Evolutionary conservation across 2,888 invertebrate species (phyloP).

Genomic region (Conops quadrifasciatus): DNA sequence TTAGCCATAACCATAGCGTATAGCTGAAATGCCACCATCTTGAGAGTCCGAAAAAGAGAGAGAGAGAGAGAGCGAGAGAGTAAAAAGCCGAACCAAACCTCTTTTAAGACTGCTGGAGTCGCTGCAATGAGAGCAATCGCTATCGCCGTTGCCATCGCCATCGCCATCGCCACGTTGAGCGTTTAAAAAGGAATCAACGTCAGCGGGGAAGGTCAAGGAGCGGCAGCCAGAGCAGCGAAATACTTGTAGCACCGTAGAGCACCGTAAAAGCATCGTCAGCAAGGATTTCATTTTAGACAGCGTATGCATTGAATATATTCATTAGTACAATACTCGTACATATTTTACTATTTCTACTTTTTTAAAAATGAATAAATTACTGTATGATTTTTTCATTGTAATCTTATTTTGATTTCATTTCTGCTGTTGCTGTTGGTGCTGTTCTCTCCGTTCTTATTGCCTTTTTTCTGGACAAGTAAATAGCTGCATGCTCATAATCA

Average conservation of each 20-base stretch:
- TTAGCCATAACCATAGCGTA: too few species aligned
- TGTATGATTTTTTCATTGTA: too few species aligned
- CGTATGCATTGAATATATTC: slow-evolving; percentile 31
- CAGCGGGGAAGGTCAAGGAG: not conserved
- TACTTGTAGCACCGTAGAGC: not conserved
- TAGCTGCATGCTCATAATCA: not conserved
- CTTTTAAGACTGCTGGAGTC: too few species aligned
- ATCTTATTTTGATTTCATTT: not conserved
- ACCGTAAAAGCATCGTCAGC: slow-evolving; percentile 6
- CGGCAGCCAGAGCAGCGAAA: not conserved
- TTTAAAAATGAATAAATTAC: too few species aligned
- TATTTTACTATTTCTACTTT: not conserved
- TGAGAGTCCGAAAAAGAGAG: not conserved
- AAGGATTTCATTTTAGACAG: slow-evolving; percentile 28
- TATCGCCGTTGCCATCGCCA: too few species aligned
- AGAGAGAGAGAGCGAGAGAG: not conserved
- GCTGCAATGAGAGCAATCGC: too few species aligned
- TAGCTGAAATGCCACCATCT: too few species aligned
- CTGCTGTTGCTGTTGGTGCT: not conserved
- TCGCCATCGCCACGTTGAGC: not conserved
- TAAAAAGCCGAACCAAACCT: too few species aligned
- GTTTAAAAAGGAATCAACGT: not conserved
- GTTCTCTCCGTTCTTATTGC: not conserved
- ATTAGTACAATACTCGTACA: not conserved
- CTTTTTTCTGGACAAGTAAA: not conserved